phyloP scores from a whole-genome alignment of 2,888 invertebrate species.

The Lasioglossum vierecki region DNA sequence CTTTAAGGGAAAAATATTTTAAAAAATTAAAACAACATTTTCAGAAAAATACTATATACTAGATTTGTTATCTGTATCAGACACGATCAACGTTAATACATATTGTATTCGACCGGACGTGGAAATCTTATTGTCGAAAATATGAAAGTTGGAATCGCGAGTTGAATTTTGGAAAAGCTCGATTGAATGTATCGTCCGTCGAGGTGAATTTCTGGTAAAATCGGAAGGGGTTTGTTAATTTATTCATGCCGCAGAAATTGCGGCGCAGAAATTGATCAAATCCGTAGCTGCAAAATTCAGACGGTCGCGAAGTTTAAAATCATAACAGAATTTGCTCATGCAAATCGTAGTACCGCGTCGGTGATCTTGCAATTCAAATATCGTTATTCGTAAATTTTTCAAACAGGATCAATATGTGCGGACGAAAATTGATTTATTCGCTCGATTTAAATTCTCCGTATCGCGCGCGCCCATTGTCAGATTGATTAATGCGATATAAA shows the following conservation, averaged over 20 bases:
- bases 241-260: constrained; percentile 20
- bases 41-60: no score
- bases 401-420: neutral
- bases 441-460: neutral
- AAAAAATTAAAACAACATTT: no score
- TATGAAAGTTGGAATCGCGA: neutral
- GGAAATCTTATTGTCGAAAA: no score
- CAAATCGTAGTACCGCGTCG: constrained; percentile 18
- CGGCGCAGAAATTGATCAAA: constrained; percentile 22
- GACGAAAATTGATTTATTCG: constrained; percentile 12
- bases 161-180: neutral
- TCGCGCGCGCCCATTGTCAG: neutral
- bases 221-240: neutral
- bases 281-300: constrained; percentile 11
- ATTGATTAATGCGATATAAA: neutral
- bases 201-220: neutral
- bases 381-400: constrained; percentile 17
- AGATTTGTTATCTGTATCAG: no score
- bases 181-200: neutral
- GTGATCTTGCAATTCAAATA: neutral
- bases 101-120: no score
- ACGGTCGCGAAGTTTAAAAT: constrained; percentile 13
- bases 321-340: constrained; percentile 31
- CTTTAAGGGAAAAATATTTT: no score
- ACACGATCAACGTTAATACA: no score